Evolutionary conservation across 2,888 invertebrate species (phyloP), one percentile per base, ranked within the genome.

Genomic region (Acleris emargana): DNA sequence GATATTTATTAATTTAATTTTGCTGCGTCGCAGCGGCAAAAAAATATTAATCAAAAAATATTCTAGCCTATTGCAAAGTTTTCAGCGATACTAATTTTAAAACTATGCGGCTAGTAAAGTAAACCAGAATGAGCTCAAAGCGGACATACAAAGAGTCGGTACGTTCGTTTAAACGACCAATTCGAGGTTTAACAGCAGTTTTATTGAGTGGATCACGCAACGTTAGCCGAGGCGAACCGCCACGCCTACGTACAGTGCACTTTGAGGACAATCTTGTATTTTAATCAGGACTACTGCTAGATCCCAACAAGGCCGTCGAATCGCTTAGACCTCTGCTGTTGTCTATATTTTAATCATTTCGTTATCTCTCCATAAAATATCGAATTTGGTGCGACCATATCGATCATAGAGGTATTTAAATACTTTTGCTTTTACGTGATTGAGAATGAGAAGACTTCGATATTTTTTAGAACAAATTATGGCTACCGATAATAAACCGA

Each of bases 191-290:
- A 82, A 83, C 83, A 84, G 79, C 84, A 83, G 83, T 87, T 87
- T 86, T 87, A 88, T 88, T 84, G 84, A 84, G 85, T 82, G 77
- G 79, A 84, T 85, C 89, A 86, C 88, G 89, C 87, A 88, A 88
- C 86, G 78, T 80, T 69, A 69, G 79, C 70, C 88, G 88, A 91
- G 91, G 89, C 88, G 84, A 90, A 86, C 91, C 83, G 83, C 86
- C 80, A 83, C 89, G 84, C 89, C 90, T 80, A 90, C 89, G 79
- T 81, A 43, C 32, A 50, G 38, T 57, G 51, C 64, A 55, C 45
- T 57, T 49, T 55, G 22, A 66, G 66, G 66, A 66, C 66, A 66
- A 66, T 61, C 66, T 61, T 57, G 66, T 64, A 64, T 66, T 57
- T 66, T 57, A 61, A 66, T 61, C 66, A 66, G 55, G 60, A 66